Evolutionary conservation across 2,888 invertebrate species (phyloP), one percentile per base, ranked within the genome.

Genomic region (Arctia plantaginis): DNA sequence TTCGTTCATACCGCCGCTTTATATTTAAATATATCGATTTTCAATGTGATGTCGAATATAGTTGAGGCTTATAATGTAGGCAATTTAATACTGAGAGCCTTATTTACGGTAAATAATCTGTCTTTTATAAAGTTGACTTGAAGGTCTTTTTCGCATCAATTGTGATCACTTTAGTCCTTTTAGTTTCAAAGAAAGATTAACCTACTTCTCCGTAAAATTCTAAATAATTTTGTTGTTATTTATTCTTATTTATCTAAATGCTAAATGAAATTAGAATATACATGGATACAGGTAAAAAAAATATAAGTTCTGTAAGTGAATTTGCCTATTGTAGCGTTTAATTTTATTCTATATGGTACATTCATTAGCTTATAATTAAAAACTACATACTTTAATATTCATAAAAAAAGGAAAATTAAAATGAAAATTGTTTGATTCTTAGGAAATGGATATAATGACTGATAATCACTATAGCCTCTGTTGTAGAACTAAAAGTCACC

Each of bases 1-100:
- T 62, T 62, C 62, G 30, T 30, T 27, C 15, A 62, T 62, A 62
- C 62, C 1, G 30, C 30, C 62, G 30, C 7, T 62, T 30, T 62
- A 62, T 62, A 62, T 62, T 62, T 30, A 62, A 62, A 62, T 62
- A 18, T 30, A 62, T 62, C 7, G 62, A 62, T 62, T 62, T 62
- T 62, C 1, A 18, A 30, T 62, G 15, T 62, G 62, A 62, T 30
- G 62, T 18, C 30, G 62, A 62, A 62, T 59, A 62, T 62, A 18
- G 2, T 62, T 30, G 30, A 30, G 1, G 4, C 18, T 18, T 59
- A 27, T 18, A 23, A 51, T 51, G 23, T 51, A 51, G 23, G 23
- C 23, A 6, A 6, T 62, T 62, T 13, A 30, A 30, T 7, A 62
- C 15, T 8, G 2, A 62, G 10, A 30, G 62, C 59, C 13, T 27